A percentile compares a stretch with the other conserved stretches of the same genome.
These are phyloP conservation scores for Lasioglossum malachurum DNA, from an alignment of 2,888 invertebrate genomes.

Conservation along the genomic window DNA sequence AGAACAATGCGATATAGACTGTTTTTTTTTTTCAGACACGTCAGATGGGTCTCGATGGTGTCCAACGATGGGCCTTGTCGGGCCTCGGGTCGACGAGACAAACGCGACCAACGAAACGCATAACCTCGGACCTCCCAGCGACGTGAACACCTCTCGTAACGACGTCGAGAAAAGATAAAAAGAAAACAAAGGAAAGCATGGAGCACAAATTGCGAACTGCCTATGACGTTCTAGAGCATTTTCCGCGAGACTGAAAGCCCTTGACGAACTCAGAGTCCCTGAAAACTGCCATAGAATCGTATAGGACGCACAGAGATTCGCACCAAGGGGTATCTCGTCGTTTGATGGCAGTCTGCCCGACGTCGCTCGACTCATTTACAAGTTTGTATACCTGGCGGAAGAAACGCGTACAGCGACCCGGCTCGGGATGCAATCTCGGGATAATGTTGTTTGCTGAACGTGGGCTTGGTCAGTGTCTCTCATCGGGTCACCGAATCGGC, in stretches of 20 bases:
- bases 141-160: constrained; percentile 14
- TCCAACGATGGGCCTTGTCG: constrained; percentile 8
- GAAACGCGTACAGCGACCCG: constrained; percentile 17
- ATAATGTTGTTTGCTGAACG: neutral
- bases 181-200: neutral
- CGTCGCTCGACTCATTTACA: constrained; percentile 74
- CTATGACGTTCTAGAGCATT: constrained; percentile 54
- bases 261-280: constrained; percentile 38
- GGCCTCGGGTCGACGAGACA: constrained; percentile 22
- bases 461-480: neutral
- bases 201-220: constrained; percentile 27
- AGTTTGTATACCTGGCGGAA: constrained; percentile 44
- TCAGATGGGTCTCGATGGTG: neutral
- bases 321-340: constrained; percentile 66
- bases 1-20: neutral
- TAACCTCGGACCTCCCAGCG: constrained; percentile 30
- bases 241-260: constrained; percentile 40
- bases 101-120: constrained; percentile 19
- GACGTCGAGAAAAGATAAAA: constrained; percentile 9
- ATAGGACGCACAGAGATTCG: constrained; percentile 18
- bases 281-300: constrained; percentile 50
- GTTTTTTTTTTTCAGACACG: neutral
- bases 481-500: neutral
- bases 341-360: constrained; percentile 75
- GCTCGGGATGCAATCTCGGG: neutral